Evolutionary conservation across 2,888 invertebrate genomes (phyloP).

Genomic region (Chrysina gloriosa): DNA sequence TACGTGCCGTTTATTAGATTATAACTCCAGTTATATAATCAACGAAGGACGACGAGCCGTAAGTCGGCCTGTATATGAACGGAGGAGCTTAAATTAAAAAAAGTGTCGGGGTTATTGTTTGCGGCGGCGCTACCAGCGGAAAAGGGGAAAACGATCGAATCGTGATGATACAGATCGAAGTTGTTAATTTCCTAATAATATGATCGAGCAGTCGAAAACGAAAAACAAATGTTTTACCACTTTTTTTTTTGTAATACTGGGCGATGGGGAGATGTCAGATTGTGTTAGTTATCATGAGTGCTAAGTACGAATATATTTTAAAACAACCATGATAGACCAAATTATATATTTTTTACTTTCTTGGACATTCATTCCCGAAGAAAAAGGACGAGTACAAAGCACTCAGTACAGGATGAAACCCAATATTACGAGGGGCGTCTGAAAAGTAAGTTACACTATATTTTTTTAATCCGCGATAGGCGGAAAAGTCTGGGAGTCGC

Average conservation of each 20-base stretch:
- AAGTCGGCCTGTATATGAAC: not conserved
- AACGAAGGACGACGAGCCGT: not conserved
- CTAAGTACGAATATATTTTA: no score
- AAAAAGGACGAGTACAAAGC: no score
- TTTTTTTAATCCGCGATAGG: no score
- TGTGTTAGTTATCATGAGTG: no score
- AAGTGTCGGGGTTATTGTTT: not conserved
- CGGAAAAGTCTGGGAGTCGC: no score
- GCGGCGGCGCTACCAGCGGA: conserved; percentile 3
- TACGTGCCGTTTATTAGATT: conserved; percentile 16
- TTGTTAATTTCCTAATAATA: conserved; percentile 25
- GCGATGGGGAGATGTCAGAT: no score
- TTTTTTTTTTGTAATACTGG: not conserved
- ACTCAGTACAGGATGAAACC: no score
- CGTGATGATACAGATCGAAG: not conserved
- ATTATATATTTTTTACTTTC: no score
- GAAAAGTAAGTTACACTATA: no score
- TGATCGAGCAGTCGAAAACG: not conserved
- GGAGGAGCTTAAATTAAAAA: conserved; percentile 11
- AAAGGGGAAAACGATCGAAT: not conserved
- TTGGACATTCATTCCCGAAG: no score
- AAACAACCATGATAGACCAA: no score
- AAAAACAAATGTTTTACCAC: not conserved
- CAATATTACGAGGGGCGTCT: no score
- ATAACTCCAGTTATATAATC: conserved; percentile 16